These are phyloP conservation scores for Hozukius guyotensis DNA, from an alignment of 2,797 vertebrate species.

Conservation along the genomic window DNA sequence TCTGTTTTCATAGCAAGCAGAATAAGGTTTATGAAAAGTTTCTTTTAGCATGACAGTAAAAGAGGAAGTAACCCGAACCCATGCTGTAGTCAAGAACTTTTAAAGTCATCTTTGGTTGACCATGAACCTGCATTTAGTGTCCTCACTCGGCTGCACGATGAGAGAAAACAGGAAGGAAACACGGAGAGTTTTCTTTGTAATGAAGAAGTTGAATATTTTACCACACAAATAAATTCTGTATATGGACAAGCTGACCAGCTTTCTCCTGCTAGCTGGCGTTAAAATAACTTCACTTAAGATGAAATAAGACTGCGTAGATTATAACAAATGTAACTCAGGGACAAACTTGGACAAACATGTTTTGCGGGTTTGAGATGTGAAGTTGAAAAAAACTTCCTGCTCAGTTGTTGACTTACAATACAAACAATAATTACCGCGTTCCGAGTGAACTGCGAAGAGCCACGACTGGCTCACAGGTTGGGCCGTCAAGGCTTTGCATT, in stretches of 20 bases:
- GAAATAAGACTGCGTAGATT: not conserved
- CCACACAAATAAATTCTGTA: not conserved
- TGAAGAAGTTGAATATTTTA: not conserved
- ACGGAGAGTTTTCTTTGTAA: not conserved
- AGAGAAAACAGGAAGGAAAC: slow-evolving; percentile 1
- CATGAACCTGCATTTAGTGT: not conserved
- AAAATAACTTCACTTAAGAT: not conserved
- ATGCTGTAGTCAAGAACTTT: not conserved
- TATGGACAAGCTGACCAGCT: not conserved
- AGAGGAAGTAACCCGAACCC: not conserved
- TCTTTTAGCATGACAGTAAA: not conserved
- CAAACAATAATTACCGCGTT: no score
- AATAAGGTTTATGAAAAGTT: not conserved
- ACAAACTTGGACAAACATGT: not conserved
- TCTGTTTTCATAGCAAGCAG: slow-evolving; percentile 9
- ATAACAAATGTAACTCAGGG: not conserved
- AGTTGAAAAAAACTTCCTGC: not conserved
- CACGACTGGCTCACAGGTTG: not conserved
- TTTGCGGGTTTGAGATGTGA: not conserved
- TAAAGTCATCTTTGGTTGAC: not conserved
- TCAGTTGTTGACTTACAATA: not conserved
- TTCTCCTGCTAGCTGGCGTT: not conserved
- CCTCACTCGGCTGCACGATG: not conserved
- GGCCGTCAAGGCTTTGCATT: not conserved
- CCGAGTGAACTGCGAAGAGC: not conserved